Evolutionary conservation across 2,797 vertebrate species (phyloP), one percentile per base, ranked within the genome.

Genomic region (Triplophysa yarkandensis): DNA sequence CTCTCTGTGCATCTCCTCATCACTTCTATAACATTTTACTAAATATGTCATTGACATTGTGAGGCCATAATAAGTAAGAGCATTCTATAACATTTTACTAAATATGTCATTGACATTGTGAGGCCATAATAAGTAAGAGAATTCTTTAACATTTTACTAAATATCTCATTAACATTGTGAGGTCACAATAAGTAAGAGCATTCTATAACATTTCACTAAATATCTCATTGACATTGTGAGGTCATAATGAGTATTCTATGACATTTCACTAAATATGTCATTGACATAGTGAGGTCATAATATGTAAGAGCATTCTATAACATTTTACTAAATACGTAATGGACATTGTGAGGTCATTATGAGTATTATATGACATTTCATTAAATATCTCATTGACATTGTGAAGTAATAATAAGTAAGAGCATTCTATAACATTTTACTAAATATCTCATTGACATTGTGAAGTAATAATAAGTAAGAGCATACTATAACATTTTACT

Each of bases 241-340:
- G 8, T 52, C 43, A 58, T 23, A 48, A 44, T 52, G 64, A 36
- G 2, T 28, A 52, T 58, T 60, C 41, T 50, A 65, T 71, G n/a
- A 57, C 54, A 63, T 36, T 65, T 60, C 61, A 67, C 34, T 75
- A 58, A 60, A 25, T 71, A 54, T 75, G 58, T 70, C 36, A n/a
- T 19, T 55, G 28, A 48, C 68, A 48, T 63, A 28, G 2, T 34
- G 67, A 19, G 48, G 8, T 52, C 43, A 58, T 23, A 48, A 44
- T 52, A 62, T 27, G 2, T 28, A 52, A 21, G n/a, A 43, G 54
- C 13, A 52, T 58, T 60, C 41, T 50, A 65, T 71, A n/a, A 57
- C 54, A 63, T 36, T 65, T 60, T 61, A 67, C 34, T 75, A 58
- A 60, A 25, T 71, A 54, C 71, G 58, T 70, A 27, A n/a, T 19